Evolutionary conservation across 2,888 invertebrate species (phyloP).

Genomic region (Xanthostigma xanthostigma): DNA sequence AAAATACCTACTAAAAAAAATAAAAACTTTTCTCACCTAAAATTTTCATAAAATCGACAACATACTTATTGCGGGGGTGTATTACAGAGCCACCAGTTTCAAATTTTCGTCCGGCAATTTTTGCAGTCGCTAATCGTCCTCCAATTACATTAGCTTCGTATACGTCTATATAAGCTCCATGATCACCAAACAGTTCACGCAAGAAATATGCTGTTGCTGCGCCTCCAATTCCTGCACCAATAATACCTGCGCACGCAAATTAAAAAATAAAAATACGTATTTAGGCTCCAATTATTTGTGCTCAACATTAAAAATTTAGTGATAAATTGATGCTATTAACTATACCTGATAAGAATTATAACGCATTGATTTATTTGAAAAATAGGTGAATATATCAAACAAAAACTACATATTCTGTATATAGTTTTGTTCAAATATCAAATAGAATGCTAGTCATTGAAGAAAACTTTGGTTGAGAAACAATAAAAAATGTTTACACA

Average conservation of each 20-base stretch:
- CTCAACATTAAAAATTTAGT: no score
- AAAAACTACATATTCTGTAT: no score
- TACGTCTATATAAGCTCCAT: conserved; percentile 32
- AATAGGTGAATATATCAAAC: no score
- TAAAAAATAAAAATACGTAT: neutral
- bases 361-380: no score
- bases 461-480: no score
- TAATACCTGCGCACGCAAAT: conserved; percentile 31
- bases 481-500: no score
- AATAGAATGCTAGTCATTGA: no score
- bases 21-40: conserved; percentile 27
- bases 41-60: conserved; percentile 34
- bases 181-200: conserved; percentile 24
- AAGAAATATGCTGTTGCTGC: conserved; percentile 40
- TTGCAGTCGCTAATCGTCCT: conserved; percentile 36
- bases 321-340: no score
- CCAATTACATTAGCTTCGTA: conserved; percentile 39
- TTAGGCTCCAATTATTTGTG: no score
- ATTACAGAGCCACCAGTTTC: conserved; percentile 45
- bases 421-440: no score
- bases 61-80: conserved; percentile 39
- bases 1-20: no score
- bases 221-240: conserved; percentile 48
- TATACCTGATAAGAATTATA: no score
- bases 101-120: conserved; percentile 30